Conservation (phyloP, 2,888 invertebrate genomes). For the Hyalella azteca region DNA sequence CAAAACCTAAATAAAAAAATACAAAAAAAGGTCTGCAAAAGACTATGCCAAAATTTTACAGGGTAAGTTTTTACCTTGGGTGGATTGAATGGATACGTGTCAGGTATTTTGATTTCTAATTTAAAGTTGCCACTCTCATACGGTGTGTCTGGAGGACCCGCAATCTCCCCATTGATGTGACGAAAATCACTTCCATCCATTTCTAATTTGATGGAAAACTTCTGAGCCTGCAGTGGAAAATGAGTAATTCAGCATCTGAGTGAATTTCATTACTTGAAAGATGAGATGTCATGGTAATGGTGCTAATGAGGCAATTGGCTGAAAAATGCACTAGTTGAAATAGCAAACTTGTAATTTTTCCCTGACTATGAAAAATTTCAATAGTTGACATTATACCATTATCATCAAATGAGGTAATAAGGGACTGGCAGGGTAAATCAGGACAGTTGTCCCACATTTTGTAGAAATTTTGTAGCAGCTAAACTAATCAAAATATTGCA, state of each 20-base stretch:
- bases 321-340: too few relatives aligned
- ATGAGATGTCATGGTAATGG: too few relatives aligned
- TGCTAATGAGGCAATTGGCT: too few relatives aligned
- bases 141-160: conserved; percentile 98
- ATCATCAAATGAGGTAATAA: too few relatives aligned
- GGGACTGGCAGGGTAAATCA: too few relatives aligned
- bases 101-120: conserved; percentile 96
- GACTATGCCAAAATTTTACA: too few relatives aligned
- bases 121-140: conserved; percentile 95
- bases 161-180: conserved; percentile 90
- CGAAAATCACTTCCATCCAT: conserved; percentile 89
- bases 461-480: too few relatives aligned
- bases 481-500: too few relatives aligned
- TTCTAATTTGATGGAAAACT: conserved; percentile 68
- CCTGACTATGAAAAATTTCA: background rate
- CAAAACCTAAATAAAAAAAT: too few relatives aligned
- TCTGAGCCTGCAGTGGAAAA: conserved; percentile 50
- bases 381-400: too few relatives aligned
- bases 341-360: background rate
- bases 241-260: background rate
- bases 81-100: conserved; percentile 98
- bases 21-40: too few relatives aligned
- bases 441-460: too few relatives aligned
- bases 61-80: conserved; percentile 84
- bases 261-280: background rate